A percentile compares a stretch with the other conserved stretches of the same genome.
phyloP scores from a whole-genome alignment of 2,888 invertebrate species.

The Scaptomyza cyrtandrae region DNA sequence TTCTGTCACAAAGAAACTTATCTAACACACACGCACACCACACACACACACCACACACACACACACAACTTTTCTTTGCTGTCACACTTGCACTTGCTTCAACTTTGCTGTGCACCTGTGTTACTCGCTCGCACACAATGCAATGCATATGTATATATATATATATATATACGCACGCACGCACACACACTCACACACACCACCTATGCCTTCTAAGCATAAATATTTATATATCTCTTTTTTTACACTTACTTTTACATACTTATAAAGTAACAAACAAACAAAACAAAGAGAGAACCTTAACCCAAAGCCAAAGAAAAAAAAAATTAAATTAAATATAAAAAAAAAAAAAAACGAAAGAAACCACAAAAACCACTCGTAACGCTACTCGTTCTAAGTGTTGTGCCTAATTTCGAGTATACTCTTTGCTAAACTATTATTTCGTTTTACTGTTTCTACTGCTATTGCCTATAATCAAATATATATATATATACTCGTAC shows the following conservation, averaged over 20 bases:
- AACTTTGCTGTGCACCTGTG: constrained; percentile 31
- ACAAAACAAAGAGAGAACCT: constrained; percentile 14
- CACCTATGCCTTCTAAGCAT: constrained; percentile 18
- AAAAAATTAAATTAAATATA: constrained; percentile 6
- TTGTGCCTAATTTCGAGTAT: constrained; percentile 71
- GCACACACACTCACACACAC: constrained; percentile 13
- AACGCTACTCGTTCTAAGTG: constrained; percentile 71
- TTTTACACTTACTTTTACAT: constrained; percentile 3
- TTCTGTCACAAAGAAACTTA: constrained; percentile 34
- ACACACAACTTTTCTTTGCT: constrained; percentile 40
- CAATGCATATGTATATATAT: too few relatives aligned
- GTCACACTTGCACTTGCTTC: constrained; percentile 14
- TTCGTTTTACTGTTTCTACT: constrained; percentile 69
- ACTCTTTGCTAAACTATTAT: constrained; percentile 68
- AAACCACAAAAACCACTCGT: constrained; percentile 45
- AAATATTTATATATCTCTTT: constrained; percentile 2
- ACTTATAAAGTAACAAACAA: constrained; percentile 17
- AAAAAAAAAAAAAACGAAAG: constrained; percentile 10
- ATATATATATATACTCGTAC: constrained; percentile 41
- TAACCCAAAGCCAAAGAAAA: constrained; percentile 24
- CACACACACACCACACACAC: constrained; percentile 22
- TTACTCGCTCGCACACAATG: constrained; percentile 49
- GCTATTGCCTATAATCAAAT: constrained; percentile 65
- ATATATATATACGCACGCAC: constrained; percentile 30
- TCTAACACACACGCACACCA: constrained; percentile 27